A percentile compares a stretch with the other conserved stretches of the same genome.
These are phyloP conservation scores for Mythimna pallens DNA, from an alignment of 2,888 invertebrate species.

Conservation along the genomic window DNA sequence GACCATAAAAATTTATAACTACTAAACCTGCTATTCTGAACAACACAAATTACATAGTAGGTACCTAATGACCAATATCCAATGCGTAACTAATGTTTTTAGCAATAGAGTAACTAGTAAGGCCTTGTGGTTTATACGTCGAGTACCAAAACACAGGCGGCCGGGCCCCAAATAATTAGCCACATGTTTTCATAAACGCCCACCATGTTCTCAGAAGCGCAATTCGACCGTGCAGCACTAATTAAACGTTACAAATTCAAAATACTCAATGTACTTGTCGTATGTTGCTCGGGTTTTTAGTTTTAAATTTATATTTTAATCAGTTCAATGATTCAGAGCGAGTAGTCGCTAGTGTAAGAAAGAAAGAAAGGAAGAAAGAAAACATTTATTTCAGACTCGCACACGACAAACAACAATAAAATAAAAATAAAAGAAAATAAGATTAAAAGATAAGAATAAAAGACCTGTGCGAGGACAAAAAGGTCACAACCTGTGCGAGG, in stretches of 20 bases:
- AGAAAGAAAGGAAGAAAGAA: too few species aligned
- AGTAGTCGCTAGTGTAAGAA: background rate
- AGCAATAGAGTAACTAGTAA: constrained; percentile 20
- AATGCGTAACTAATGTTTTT: constrained; percentile 9
- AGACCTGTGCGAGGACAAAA: too few species aligned
- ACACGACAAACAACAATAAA: too few species aligned
- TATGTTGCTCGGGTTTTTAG: constrained; percentile 22
- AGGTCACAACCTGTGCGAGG: too few species aligned
- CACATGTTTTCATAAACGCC: constrained; percentile 59
- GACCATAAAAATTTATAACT: background rate
- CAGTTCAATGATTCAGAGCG: background rate
- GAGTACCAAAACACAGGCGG: constrained; percentile 41
- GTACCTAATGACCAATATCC: background rate
- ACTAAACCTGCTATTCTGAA: background rate
- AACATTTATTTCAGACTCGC: too few species aligned
- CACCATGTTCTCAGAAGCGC: constrained; percentile 58
- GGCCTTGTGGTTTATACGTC: constrained; percentile 43
- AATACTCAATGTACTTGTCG: constrained; percentile 46
- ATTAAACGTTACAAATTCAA: constrained; percentile 63
- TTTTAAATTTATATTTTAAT: background rate
- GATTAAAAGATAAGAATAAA: too few species aligned
- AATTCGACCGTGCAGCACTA: constrained; percentile 53
- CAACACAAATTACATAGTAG: background rate
- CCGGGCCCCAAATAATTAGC: constrained; percentile 58
- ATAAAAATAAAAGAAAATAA: too few species aligned